Evolutionary conservation across 2,888 invertebrate genomes (phyloP), one percentile per base, ranked within the genome.

Genomic region (Plagodis pulveraria): DNA sequence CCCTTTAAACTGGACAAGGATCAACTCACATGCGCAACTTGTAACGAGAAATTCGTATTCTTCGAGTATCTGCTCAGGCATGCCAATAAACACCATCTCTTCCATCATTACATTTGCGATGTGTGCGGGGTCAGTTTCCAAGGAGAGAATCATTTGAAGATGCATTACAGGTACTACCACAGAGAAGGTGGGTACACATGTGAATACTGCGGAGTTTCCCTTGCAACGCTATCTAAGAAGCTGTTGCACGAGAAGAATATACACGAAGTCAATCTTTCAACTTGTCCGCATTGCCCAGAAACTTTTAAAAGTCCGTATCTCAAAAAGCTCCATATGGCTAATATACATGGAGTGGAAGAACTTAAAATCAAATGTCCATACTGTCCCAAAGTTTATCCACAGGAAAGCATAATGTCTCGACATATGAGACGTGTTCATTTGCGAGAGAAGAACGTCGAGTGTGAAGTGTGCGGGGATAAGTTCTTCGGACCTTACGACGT

Each of bases 401-500:
- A 91, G 63, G 94, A 94, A 74, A 94, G 94, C 47, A 94, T 94
- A 0, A 89, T 94, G 82, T 94, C 94, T 0, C 84, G 94, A 45
- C 94, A 94, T 58, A 94, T 94, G 94, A 89, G 94, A 46, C 85
- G 94, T 0, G 94, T 94, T 0, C 94, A 94, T 70, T 83, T 94
- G 5, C 73, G 87, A 50, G 91, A 92, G 63, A 90, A 89, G 53
- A 91, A 92, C 49, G 90, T 90, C 0, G 87, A 91, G 63, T 92
- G 92, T 49, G 88, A 88, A 46, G 80, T 91, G 0, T 92, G 92
- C 45, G 91, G 89, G 0, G 91, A 91, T 50, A 87, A 86, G 58
- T 92, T 92, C 66, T 92, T 91, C 41, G 85, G 89, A 0, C 77
- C 88, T 0, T 91, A 91, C 58, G 91, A 92, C 48, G 83, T 92